Base-by-base conservation (phyloP, 1,140 invertebrate genomes). In the Heliconius congener region DNA sequence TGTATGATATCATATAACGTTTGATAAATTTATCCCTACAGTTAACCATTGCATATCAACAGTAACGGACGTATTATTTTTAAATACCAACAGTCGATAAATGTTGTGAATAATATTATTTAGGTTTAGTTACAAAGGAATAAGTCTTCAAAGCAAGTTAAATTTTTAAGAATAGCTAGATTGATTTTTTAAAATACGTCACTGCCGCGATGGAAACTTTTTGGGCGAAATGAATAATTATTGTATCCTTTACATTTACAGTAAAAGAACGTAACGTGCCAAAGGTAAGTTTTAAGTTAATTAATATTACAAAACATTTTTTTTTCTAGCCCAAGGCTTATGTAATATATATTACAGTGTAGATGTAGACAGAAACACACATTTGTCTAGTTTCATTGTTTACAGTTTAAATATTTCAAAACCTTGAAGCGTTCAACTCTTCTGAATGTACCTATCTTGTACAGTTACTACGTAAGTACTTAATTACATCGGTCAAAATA, bases 61-160 rank as follows among this genome's bases (percentile, higher is more conserved):
- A 46, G 27, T 27, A 34, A 76, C 74, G 37, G 74, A 76, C 74
- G 74, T 70, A 66, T 37, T 76, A 46, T 76, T 76, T 70, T 71
- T 76, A 76, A 76, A 39, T 16, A n/a, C 60, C 11, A 30, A 30
- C 30, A 76, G 39, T 50, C 70, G 30, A 76, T 46, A 46, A 70
- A 30, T 52, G 50, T n/a, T 66, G 60, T 66, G 23, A 66, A 23
- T 30, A 30, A 27, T 66, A 66, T 66, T 27, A 0, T 30, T 27
- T 16, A 30, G 11, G 3, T 27, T 57, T 27, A 57, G 55, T 57
- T 27, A 23, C 18, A 57, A 8, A 27, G 6, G n/a, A 57, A 57
- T 23, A 57, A 23, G 8, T 57, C n/a, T 57, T 57, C 2, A 57
- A 57, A 57, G 8, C 5, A 5, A 19, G 3, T 19, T 4, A 0